Evolutionary conservation across 2,113 vertebrate genomes (phyloP).

Genomic region (Probosciger aterrimus): DNA sequence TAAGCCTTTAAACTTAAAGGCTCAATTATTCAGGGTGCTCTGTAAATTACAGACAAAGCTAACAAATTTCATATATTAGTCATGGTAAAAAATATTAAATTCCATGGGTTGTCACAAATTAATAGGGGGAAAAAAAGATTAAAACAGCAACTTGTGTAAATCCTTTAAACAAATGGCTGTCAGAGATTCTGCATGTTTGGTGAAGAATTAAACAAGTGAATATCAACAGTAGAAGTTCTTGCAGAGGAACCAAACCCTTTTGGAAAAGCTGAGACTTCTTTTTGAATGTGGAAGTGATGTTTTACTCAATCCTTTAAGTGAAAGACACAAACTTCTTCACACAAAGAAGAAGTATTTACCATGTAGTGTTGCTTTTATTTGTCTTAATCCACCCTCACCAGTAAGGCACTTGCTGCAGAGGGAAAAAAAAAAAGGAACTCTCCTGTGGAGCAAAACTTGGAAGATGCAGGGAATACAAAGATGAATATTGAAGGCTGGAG

Average conservation of each 20-base stretch:
- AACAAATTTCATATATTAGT: conserved; percentile 69
- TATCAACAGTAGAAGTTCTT: conserved; percentile 56
- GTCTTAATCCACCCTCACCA: conserved; percentile 42
- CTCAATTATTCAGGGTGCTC: conserved; percentile 45
- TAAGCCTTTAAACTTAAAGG: conserved; percentile 57
- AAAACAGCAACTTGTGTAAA: conserved; percentile 36
- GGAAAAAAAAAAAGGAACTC: background rate
- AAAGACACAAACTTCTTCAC: background rate
- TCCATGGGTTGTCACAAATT: conserved; percentile 68
- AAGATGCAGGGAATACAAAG: background rate
- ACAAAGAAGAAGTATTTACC: conserved; percentile 20
- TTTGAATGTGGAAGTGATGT: background rate
- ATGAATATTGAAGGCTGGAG: background rate
- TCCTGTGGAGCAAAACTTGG: background rate
- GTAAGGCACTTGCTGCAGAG: rapidly evolving
- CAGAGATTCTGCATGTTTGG: conserved; percentile 55
- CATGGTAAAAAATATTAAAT: conserved; percentile 67
- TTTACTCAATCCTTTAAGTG: background rate
- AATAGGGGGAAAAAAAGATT: conserved; percentile 56
- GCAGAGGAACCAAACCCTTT: conserved; percentile 26
- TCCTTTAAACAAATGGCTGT: conserved; percentile 60
- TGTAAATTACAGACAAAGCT: conserved; percentile 67
- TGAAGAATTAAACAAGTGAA: conserved; percentile 39
- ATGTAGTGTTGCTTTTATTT: background rate
- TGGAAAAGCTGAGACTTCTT: conserved; percentile 16